Conservation (phyloP, 2,888 invertebrate genomes). For the Dasysyrphus albostriatus region DNA sequence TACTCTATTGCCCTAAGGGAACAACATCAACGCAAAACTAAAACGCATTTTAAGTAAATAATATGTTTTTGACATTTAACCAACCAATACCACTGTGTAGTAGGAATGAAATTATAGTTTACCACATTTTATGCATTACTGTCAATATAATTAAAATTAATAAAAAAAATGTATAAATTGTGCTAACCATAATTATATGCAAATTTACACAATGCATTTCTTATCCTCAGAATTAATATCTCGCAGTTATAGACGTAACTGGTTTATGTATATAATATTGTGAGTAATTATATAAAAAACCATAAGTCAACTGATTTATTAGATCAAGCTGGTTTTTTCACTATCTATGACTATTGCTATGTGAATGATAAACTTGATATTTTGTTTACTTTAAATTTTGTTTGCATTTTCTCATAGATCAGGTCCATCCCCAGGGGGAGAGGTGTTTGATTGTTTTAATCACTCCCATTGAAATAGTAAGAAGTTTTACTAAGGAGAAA, state of each 20-base stretch:
- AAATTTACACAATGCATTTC: constrained; percentile 45
- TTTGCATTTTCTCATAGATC: not conserved
- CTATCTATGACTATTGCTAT: no score
- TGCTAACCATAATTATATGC: constrained; percentile 42
- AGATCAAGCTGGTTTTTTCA: constrained; percentile 12
- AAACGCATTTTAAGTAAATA: constrained; percentile 19
- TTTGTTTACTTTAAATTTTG: constrained; percentile 3
- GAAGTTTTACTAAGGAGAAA: no score
- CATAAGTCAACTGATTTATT: constrained; percentile 37
- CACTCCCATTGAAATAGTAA: no score
- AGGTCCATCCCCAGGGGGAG: no score
- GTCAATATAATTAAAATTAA: not conserved
- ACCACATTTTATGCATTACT: constrained; percentile 25
- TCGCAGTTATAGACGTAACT: constrained; percentile 33
- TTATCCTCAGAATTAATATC: not conserved
- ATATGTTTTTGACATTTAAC: constrained; percentile 16
- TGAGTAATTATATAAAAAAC: no score
- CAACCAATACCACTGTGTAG: no score
- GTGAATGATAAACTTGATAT: not conserved
- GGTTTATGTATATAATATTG: no score
- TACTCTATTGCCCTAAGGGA: not conserved
- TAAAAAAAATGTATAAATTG: not conserved
- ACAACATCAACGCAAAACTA: not conserved
- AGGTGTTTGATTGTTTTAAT: no score
- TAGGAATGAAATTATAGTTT: constrained; percentile 11